Evolutionary conservation across 2,888 invertebrate species (phyloP), one percentile per base, ranked within the genome.

Genomic region (Onchidella celtica): DNA sequence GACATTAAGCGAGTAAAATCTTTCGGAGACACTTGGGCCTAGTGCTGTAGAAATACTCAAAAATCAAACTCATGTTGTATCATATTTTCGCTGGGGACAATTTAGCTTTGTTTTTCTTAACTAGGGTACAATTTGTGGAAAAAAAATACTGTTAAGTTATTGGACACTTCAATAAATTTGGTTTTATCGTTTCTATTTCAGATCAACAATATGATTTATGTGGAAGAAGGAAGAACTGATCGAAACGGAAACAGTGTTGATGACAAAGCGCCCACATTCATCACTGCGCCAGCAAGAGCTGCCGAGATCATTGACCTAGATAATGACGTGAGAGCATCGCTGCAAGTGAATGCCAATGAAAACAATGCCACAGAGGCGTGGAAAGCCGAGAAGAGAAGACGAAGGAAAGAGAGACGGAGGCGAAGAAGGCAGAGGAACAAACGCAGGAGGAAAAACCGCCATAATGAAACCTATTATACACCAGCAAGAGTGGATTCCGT

Each of bases 221-320:
- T n/a, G n/a, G n/a, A n/a, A 63, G 63, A 63, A 14, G 29, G 63
- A 63, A 14, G 29, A 29, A 63, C 27, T 29, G 63, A 63, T 24
- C 24, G 63, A 63, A 14, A 63, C 27, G 29, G 14, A 63, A 29
- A 63, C 27, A 63, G 63, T 29, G 61, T 27, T 9, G 27, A 38
- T 38, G n/a, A 21, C 29, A 55, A 57, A 57, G 55, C 63, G 29
- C 73, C 65, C 17, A 70, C 69, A n/a, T 27, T 78, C 3, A 63
- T 73, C 36, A 32, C 57, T 14, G 73, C 79, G 3, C 79, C 65
- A 2, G 72, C 79, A 9, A 34, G 24, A 24, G 79, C 79, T 9
- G 63, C 72, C 14, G 79, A 79, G 21, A 57, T 55, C 24, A 40
- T 79, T 57, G 65, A 73, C 27, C 65, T 73, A 2, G 66, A 73